phyloP scores from a whole-genome alignment of 2,797 vertebrate genomes.

The Phalloptychus januarius region DNA sequence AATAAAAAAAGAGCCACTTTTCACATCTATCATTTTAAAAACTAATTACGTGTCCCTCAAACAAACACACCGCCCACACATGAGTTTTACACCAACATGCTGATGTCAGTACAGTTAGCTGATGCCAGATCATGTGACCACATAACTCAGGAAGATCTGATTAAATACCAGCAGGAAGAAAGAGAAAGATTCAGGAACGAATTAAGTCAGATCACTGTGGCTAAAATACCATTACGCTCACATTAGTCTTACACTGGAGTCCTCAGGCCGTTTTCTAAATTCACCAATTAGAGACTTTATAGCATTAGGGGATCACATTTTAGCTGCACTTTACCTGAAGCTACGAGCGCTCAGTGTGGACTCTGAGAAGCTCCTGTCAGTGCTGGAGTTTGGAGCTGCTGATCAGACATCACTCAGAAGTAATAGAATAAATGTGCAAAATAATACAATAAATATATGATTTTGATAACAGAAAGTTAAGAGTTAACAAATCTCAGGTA shows the following conservation, averaged over 20 bases:
- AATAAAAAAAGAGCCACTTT: background rate
- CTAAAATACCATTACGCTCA: conserved; percentile 52
- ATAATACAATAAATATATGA: background rate
- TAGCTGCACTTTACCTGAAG: conserved; percentile 33
- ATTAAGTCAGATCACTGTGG: conserved; percentile 27
- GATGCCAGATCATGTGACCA: background rate
- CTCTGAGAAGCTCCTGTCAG: conserved; percentile 9
- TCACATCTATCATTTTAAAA: background rate
- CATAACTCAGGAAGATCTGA: conserved; percentile 33
- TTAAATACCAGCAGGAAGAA: conserved; percentile 30
- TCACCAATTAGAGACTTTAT: conserved; percentile 26
- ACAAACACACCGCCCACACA: conserved; percentile 6
- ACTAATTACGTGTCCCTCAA: background rate
- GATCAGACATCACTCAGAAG: background rate
- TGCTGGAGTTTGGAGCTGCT: background rate
- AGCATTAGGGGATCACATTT: conserved; percentile 24
- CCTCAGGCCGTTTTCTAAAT: conserved; percentile 39
- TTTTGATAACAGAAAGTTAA: background rate
- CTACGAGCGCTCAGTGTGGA: conserved; percentile 13
- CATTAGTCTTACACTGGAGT: conserved; percentile 51
- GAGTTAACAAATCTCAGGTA: background rate
- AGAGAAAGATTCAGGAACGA: conserved; percentile 21
- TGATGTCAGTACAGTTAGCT: background rate
- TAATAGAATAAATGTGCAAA: background rate
- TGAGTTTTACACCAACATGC: conserved; percentile 13